Conservation (phyloP, 2,888 invertebrate species). For the Drosophila mayaguana region DNA sequence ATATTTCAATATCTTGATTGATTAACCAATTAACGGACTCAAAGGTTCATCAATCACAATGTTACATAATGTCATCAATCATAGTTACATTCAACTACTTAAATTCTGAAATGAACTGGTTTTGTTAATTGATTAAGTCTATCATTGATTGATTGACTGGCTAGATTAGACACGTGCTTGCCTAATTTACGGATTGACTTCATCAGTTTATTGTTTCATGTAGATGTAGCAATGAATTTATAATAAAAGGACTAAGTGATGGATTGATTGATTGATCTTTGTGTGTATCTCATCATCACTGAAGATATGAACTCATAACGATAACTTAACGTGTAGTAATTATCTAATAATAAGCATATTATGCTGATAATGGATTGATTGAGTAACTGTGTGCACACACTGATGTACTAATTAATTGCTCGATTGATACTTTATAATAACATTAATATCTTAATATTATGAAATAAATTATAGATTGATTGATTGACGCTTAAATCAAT, state of each 20-base stretch:
- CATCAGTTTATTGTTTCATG: not conserved
- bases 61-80: not conserved
- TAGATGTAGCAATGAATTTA: not conserved
- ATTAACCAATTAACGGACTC: not conserved
- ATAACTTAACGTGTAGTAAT: not conserved
- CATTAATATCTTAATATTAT: not conserved
- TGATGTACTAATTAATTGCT: not conserved
- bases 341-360: not conserved
- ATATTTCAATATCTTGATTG: not conserved
- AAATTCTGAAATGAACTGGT: no score
- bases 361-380: not conserved
- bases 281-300: not conserved
- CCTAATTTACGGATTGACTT: not conserved
- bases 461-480: not conserved
- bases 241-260: not conserved
- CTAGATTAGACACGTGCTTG: not conserved
- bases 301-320: not conserved
- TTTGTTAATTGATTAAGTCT: no score
- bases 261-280: not conserved
- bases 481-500: not conserved
- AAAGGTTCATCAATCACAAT: not conserved
- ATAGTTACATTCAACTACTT: not conserved
- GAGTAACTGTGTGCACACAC: not conserved
- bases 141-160: not conserved
- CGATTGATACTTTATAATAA: no score